A percentile compares a stretch with the other conserved stretches of the same genome.
phyloP scores from a whole-genome alignment of 2,113 vertebrate species.

The Chitala chitala region DNA sequence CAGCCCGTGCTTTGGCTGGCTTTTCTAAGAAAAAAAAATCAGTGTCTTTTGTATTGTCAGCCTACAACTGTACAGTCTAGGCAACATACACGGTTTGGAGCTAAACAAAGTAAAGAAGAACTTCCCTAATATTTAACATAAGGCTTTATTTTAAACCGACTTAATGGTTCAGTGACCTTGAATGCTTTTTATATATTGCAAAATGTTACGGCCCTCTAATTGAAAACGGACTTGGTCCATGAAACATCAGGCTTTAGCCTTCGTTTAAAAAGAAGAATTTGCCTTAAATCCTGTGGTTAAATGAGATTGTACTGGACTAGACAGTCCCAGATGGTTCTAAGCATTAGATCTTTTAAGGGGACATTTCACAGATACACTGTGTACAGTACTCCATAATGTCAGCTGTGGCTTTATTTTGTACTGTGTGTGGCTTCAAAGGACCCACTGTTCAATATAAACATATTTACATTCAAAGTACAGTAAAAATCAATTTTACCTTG shows the following conservation, averaged over 20 bases:
- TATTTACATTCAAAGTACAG: too few relatives aligned
- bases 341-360: too few relatives aligned
- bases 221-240: constrained; percentile 2
- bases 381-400: too few relatives aligned
- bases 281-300: constrained; percentile 2
- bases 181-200: background rate
- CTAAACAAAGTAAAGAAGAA: background rate
- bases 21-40: background rate
- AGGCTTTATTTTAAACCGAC: background rate
- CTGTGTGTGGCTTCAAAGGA: too few relatives aligned
- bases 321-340: background rate
- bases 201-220: background rate
- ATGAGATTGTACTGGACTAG: background rate
- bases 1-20: background rate
- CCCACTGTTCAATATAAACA: too few relatives aligned
- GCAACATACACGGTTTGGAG: background rate
- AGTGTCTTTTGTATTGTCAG: background rate
- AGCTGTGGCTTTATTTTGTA: too few relatives aligned
- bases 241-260: background rate
- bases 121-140: background rate
- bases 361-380: background rate
- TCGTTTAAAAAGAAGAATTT: constrained; percentile 4
- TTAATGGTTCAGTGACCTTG: background rate
- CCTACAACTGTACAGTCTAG: background rate
- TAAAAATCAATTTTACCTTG: too few relatives aligned